phyloP scores from a whole-genome alignment of 2,797 vertebrate genomes.

The Crenuchus spilurus region DNA sequence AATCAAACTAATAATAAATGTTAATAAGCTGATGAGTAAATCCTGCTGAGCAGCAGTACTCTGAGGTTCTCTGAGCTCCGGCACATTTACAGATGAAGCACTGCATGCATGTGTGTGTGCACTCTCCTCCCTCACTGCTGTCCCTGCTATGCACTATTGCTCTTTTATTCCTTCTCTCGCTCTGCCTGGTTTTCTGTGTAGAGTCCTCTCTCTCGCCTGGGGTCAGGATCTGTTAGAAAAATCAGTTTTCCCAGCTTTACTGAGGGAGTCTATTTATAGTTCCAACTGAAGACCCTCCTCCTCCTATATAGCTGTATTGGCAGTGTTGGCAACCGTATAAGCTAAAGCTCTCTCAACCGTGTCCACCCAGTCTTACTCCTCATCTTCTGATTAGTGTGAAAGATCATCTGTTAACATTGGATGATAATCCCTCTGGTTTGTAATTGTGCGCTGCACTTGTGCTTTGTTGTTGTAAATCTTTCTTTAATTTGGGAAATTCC shows the following conservation, averaged over 20 bases:
- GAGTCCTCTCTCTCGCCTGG: background rate
- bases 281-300: too few species aligned
- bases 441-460: background rate
- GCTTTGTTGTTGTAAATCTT: too few species aligned
- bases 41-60: too few species aligned
- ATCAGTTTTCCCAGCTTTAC: constrained; percentile 35
- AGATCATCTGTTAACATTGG: background rate
- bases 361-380: background rate
- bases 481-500: too few species aligned
- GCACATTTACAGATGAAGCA: background rate
- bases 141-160: background rate
- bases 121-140: background rate
- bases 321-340: background rate
- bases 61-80: background rate
- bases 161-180: background rate
- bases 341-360: background rate
- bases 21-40: too few species aligned
- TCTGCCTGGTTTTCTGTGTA: background rate
- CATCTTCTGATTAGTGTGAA: too few species aligned
- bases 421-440: background rate
- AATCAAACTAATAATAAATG: too few species aligned
- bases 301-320: background rate
- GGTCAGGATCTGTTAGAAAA: too few species aligned
- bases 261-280: constrained; percentile 37
- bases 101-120: background rate